Evolutionary conservation across 2,888 invertebrate species (phyloP), one percentile per base, ranked within the genome.

Genomic region (Listrodromus nycthemerus): DNA sequence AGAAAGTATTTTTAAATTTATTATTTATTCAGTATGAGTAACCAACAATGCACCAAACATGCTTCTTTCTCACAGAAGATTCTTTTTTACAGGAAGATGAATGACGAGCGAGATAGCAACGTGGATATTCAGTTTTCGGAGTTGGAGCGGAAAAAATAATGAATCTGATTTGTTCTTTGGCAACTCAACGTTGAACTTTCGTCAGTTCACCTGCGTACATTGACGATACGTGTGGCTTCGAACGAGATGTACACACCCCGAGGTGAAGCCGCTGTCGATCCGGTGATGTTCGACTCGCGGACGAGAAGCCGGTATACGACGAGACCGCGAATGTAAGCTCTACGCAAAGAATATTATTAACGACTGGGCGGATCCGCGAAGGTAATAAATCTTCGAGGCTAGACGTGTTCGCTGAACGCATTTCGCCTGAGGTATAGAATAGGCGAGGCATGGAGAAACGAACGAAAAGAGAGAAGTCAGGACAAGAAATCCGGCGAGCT

Each of bases 301-400:
- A 80, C 52, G 65, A 80, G 50, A 58, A 74, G 74, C 48, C 74
- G 77, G 71, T 63, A 71, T 63, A 74, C 45, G 33, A 78, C 50
- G n/a, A 63, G 45, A 70, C 55, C 55, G 37, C 45, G 45, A 50
- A 77, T 61, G 74, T 80, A 80, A 80, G 71, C 76, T 13, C 13
- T 50, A 69, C 63, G 80, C 67, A 75, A 84, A 81, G 84, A 81
- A 84, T 84, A 84, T 84, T 81, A 84, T 84, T 84, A 84, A 84
- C 84, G 84, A 84, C 84, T 78, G 80, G 77, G 80, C 70, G 84
- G 74, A 84, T 84, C 74, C 74, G 58, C 65, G 30, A 74, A 74
- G 70, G 65, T 65, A 80, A 81, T 84, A 84, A 84, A 81, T 84
- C 84, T 84, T 84, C 71, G 80, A 27, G 77, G 58, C 48, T 45